Evolutionary conservation across 2,113 vertebrate genomes (phyloP), one percentile per base, ranked within the genome.

Genomic region (Helogale parvula): DNA sequence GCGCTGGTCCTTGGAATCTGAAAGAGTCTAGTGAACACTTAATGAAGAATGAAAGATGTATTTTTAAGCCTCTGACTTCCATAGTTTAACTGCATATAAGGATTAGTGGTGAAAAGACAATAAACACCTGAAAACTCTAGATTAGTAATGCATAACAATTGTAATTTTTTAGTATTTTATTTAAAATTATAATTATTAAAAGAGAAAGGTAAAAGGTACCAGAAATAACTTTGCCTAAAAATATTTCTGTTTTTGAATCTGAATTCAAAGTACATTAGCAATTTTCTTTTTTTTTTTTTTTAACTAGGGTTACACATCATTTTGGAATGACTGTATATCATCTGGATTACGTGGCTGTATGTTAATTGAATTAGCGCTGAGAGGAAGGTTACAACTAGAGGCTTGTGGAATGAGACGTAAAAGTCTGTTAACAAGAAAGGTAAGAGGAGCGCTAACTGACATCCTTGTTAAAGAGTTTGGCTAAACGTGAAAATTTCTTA

Each of bases 241-340:
- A 23, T 90, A 86, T 35, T 96, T 94, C 27, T 93, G 0, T 60
- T 95, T 87, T 96, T 97, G 57, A 77, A 41, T 94, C 47, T 83
- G 47, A 87, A 71, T 88, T 93, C 12, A 93, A 93, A 71, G 31
- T 95, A 85, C 98, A 94, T 89, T 93, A 92, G 54, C 84, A 77
- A 0, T 95, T 85, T 25, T 91, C 97, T 94, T 97, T 87, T 97
- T 19, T 66, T 66, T 45, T 96, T 96, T 87, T 4, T 91, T 96
- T 95, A 72, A 97, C 65, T 96, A 99, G 99, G 99, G 99, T 97
- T 99, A 99, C 98, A 99, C 99, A 19, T 99, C 99, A 0, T 99
- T 99, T 99, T 99, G 99, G 99, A 99, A 99, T 50, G 99, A 99
- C 95, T 99, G 99, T 98, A 99, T 99, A 98, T 99, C 99, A 0